Evolutionary conservation across 2,797 vertebrate genomes (phyloP), one percentile per base, ranked within the genome.

Genomic region (Dromococcyx pavoninus): DNA sequence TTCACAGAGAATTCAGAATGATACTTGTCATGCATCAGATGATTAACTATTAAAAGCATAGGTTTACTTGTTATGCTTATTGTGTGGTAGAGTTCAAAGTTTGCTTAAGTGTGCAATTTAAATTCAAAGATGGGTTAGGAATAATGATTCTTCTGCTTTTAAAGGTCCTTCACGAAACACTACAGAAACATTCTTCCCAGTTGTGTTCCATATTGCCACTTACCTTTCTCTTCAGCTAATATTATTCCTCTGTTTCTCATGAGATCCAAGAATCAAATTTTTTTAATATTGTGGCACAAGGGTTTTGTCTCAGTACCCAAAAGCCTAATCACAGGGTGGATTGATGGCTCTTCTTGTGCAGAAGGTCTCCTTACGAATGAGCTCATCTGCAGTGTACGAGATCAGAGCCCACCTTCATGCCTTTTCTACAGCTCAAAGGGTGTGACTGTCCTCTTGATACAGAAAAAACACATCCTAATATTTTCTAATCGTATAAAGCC

Each of bases 1-100:
- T 96, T 98, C 97, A 96, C 96, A 97, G 94, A 92, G 96, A 97
- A 97, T 97, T 94, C 96, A 97, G 96, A 96, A 97, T 96, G 92
- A 96, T 97, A 96, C 95, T 97, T 97, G 94, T 96, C 96, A 97
- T 91, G 79, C 97, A 93, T 95, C 93, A 96, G 92, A 96, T 92
- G 88, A 97, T 93, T 97, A 96, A 96, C 96, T 97, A 96, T 96
- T 96, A 96, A 97, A 97, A 97, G 91, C 97, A 96, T 77, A 97
- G 96, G 92, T 97, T 96, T 97, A 91, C 76, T 95, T 97, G 93
- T 96, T 95, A 97, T 97, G 93, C 78, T 92, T 93, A 96, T 91
- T 96, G 77, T 96, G 94, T 94, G 87, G 92, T 96, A 96, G 91
- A 90, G 91, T 97, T 97, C 97, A 91, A 95, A 97, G 95, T 98